These are phyloP conservation scores for Aspiorhynchus laticeps DNA, from an alignment of 2,113 vertebrate genomes.

Conservation along the genomic window DNA sequence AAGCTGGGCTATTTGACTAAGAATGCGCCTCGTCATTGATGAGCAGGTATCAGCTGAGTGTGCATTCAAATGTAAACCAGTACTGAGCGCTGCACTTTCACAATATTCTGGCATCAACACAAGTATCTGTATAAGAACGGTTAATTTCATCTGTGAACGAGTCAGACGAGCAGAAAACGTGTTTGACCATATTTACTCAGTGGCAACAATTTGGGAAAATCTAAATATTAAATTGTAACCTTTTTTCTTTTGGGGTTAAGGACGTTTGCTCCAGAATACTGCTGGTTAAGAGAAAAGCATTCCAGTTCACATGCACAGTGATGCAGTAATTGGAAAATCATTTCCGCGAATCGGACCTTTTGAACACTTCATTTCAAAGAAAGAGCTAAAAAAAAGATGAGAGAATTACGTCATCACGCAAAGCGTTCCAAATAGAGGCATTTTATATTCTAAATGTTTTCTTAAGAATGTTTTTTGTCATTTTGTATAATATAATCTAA, in stretches of 20 bases:
- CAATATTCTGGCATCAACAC: neutral
- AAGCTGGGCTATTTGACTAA: constrained; percentile 57
- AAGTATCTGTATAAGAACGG: neutral
- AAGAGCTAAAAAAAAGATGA: neutral
- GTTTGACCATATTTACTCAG: neutral
- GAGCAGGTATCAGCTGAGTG: constrained; percentile 44
- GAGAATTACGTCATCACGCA: neutral
- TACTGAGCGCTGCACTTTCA: neutral
- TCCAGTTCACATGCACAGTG: constrained; percentile 46
- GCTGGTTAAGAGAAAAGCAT: neutral
- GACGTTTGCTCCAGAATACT: neutral
- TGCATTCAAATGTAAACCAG: constrained; percentile 31
- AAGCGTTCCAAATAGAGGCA: neutral
- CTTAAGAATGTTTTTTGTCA: neutral
- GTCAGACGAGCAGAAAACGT: neutral
- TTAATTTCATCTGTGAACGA: neutral
- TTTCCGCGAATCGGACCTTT: neutral
- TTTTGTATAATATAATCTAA: neutral
- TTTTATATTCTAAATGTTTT: neutral
- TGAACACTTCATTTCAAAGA: neutral
- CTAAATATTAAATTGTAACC: neutral
- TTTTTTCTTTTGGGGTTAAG: neutral
- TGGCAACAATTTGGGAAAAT: neutral
- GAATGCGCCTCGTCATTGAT: constrained; percentile 52
- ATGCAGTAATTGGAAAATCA: neutral